These are phyloP conservation scores for Chiloscyllium plagiosum DNA, from an alignment of 2,113 vertebrate species.

Conservation along the genomic window DNA sequence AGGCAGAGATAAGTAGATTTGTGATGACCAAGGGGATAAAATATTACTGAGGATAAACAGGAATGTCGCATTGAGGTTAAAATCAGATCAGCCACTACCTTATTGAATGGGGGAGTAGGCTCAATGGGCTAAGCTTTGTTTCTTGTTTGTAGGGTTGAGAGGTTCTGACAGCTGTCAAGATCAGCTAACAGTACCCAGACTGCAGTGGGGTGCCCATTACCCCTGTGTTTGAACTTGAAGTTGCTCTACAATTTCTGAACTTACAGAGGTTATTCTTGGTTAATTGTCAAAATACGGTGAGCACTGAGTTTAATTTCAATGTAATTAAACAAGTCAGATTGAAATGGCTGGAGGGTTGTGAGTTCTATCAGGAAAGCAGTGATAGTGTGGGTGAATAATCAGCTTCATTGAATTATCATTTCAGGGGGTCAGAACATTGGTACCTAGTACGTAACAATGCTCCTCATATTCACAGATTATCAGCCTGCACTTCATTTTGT, in stretches of 20 bases:
- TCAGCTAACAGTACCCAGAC: neutral
- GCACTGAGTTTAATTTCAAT: neutral
- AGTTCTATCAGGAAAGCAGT: neutral
- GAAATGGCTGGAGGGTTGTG: neutral
- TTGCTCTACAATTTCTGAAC: neutral
- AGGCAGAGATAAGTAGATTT: too few relatives aligned
- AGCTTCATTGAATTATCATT: neutral
- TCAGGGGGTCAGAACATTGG: neutral
- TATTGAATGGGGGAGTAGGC: too few relatives aligned
- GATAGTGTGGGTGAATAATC: neutral
- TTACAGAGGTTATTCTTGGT: neutral
- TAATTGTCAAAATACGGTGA: neutral
- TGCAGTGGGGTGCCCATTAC: neutral
- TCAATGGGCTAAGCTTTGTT: too few relatives aligned
- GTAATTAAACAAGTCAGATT: neutral
- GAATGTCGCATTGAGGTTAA: too few relatives aligned
- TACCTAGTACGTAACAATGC: neutral
- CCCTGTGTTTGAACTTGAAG: neutral
- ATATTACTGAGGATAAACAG: too few relatives aligned
- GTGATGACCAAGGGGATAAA: too few relatives aligned
- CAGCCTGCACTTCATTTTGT: neutral
- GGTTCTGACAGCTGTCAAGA: neutral
- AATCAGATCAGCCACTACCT: too few relatives aligned
- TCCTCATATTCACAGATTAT: neutral
- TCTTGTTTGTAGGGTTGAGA: neutral